phyloP scores from a whole-genome alignment of 2,113 vertebrate species.

The Sander vitreus region DNA sequence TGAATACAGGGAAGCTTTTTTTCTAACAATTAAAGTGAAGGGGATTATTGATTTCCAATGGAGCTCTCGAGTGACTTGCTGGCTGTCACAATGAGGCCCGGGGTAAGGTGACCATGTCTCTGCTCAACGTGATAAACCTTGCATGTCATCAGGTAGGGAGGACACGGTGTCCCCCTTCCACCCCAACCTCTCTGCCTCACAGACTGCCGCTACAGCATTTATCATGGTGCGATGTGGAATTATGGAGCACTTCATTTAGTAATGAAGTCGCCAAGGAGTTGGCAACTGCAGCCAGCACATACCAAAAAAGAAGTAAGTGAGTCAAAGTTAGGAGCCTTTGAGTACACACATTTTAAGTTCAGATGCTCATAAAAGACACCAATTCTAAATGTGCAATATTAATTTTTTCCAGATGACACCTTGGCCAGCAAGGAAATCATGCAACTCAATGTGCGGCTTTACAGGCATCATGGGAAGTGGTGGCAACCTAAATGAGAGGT shows the following conservation, averaged over 20 bases:
- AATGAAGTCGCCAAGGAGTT: constrained; percentile 65
- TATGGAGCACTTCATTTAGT: constrained; percentile 69
- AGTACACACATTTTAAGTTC: constrained; percentile 17
- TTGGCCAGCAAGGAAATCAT: constrained; percentile 3
- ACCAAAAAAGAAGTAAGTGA: constrained; percentile 2
- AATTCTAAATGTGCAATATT: not conserved
- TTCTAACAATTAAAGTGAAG: constrained; percentile 86
- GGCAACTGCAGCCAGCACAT: constrained; percentile 14
- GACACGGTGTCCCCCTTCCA: constrained; percentile 62
- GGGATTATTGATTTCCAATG: constrained; percentile 93
- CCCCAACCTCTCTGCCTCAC: constrained; percentile 9
- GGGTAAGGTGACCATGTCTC: constrained; percentile 92
- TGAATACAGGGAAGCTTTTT: constrained; percentile 79
- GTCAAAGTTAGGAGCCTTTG: constrained; percentile 43
- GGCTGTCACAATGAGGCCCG: constrained; percentile 90
- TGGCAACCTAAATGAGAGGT: constrained; percentile 46
- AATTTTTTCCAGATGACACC: not conserved
- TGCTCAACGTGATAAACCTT: constrained; percentile 75
- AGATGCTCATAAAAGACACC: not conserved
- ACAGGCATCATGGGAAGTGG: constrained; percentile 41
- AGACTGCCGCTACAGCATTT: constrained; percentile 45
- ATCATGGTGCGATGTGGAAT: constrained; percentile 48
- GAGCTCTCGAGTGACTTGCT: constrained; percentile 89
- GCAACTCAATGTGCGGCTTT: constrained; percentile 25
- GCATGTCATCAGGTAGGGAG: constrained; percentile 80